Conservation (phyloP, 2,888 invertebrate species). For the Parascotia fuliginaria region DNA sequence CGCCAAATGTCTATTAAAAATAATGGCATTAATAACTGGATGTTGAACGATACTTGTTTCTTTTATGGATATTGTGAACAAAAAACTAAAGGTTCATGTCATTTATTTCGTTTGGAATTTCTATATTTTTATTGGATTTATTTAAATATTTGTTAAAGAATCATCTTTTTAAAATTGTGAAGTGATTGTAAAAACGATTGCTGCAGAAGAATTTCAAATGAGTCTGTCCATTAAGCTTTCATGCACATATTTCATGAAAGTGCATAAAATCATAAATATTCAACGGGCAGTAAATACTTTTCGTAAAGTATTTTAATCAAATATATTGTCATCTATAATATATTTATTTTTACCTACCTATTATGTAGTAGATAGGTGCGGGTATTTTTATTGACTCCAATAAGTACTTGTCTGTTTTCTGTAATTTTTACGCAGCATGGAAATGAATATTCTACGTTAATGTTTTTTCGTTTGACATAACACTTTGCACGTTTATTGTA, state of each 20-base stretch:
- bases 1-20: conserved; percentile 14
- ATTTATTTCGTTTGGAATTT: neutral
- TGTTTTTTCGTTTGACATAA: too few species aligned
- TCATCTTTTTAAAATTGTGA: neutral
- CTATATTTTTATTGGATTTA: too few species aligned
- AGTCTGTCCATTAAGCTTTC: neutral
- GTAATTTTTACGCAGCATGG: too few species aligned
- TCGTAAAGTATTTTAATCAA: neutral
- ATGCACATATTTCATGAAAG: neutral
- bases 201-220: conserved; percentile 1
- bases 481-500: too few species aligned
- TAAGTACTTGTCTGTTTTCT: too few species aligned
- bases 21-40: conserved; percentile 4
- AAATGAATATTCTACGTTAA: too few species aligned
- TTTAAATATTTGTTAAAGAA: neutral
- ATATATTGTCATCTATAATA: neutral
- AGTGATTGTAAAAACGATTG: neutral
- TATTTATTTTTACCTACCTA: neutral
- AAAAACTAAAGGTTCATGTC: neutral
- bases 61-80: conserved; percentile 5
- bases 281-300: neutral
- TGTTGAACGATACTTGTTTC: conserved; percentile 1
- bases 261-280: neutral
- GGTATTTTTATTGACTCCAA: too few species aligned
- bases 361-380: neutral